These are phyloP conservation scores for Eptesicus fuscus DNA, from an alignment of 2,113 vertebrate genomes.

Conservation along the genomic window DNA sequence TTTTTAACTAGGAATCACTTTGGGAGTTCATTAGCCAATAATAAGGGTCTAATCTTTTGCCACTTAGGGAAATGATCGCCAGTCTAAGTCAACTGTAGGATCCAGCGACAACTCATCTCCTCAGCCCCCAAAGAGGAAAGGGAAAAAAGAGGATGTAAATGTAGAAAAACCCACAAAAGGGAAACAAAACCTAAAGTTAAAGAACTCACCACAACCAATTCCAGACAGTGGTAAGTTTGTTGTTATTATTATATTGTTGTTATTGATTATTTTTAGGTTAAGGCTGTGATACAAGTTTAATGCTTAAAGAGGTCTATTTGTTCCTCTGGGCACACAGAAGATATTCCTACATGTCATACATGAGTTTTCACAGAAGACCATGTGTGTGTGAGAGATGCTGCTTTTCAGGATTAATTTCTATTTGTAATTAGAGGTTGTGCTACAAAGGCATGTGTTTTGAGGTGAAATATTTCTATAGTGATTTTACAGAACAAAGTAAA, in stretches of 20 bases:
- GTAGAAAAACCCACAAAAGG: conserved; percentile 80
- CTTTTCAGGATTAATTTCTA: neutral
- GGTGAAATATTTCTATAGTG: neutral
- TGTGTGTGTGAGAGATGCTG: neutral
- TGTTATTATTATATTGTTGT: too few relatives aligned
- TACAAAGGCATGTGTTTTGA: neutral
- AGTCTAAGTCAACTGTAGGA: conserved; percentile 83
- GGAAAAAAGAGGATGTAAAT: conserved; percentile 80
- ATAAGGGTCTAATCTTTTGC: neutral
- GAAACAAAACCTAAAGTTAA: conserved; percentile 71
- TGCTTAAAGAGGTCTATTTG: neutral
- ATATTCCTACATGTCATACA: neutral
- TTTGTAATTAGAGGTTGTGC: neutral
- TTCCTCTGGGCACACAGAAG: neutral
- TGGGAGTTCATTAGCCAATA: neutral
- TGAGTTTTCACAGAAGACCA: neutral
- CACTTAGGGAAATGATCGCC: conserved; percentile 78
- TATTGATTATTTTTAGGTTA: neutral
- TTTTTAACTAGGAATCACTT: neutral
- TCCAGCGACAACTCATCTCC: conserved; percentile 84
- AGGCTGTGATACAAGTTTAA: neutral
- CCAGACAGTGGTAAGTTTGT: conserved; percentile 51
- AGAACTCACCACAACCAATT: neutral
- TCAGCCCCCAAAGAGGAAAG: conserved; percentile 79
- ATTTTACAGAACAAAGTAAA: neutral